Base-by-base conservation (phyloP, 2,113 vertebrate species). In the Empidonax alnorum region DNA sequence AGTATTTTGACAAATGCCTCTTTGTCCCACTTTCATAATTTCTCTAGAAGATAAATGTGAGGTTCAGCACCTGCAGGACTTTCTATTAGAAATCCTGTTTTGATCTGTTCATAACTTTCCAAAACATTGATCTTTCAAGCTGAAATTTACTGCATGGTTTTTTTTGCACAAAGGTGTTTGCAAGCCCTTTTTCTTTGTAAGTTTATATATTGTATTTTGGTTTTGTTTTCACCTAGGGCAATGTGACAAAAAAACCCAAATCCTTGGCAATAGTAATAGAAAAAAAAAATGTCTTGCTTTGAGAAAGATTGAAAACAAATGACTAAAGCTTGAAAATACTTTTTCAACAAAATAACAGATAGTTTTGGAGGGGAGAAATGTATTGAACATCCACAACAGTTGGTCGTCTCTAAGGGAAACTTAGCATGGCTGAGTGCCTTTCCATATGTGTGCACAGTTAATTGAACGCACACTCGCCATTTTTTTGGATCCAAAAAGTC, bases 1-100 rank as follows among this genome's bases (percentile, higher is more conserved):
- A 65, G 50, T 69, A 21, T 87, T 95, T 65, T 94, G 77, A 95
- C 49, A 94, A 79, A 95, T 95, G 62, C 30, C 28, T 95, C 58
- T 92, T 69, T 63, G 61, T 93, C 73, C 49, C 19, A 12, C 69
- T 84, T 82, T 58, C 41, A 31, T 93, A 42, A 65, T 69, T 84
- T 76, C 22, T 89, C 31, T 53, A 28, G 46, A 95, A 96, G 89
- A 82, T 84, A 76, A 89, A 89, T 76, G 66, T 62, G 81, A 83
- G 44, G 62, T 94, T 93, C 66, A 95, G 53, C 49, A 80, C 58
- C 46, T 87, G 77, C n/a, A 89, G 78, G 62, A 80, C 35, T 66
- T 94, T 72, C 66, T 84, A 22, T 79, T 76, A 87, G 25, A 91
- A 94, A 82, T 69, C 16, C 46, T 89, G 56, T 67, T 92, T 71